Base-by-base conservation (phyloP, 2,113 vertebrate species). In the Albula goreensis region DNA sequence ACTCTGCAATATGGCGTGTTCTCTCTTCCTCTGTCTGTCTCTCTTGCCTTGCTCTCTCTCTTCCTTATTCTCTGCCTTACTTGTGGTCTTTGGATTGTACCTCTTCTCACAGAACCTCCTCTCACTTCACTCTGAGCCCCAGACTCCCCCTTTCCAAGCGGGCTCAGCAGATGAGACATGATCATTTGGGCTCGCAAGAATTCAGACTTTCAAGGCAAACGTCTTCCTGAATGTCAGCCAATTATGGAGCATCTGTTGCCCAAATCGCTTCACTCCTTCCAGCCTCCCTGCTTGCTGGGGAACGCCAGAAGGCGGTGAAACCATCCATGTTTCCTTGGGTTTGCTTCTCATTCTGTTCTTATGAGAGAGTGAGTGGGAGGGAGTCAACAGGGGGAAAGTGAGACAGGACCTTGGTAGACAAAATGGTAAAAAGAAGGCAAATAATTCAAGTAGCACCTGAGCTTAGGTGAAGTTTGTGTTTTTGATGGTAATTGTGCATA, bases 211-310 rank as follows among this genome's bases (percentile, higher is more conserved):
- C 70, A 86, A 41, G 51, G 77, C 82, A 56, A 85, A 87, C 85
- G 82, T 81, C 86, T 50, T 84, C 77, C 88, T 88, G 85, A 83
- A 86, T 82, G 82, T n/a, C 50, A 53, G 63, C 85, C 80, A 86
- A 66, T 77, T 50, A 49, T 48, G 9, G 80, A 86, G 81, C 87
- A 86, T 86, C 66, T 86, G 85, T 81, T 86, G 51, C 56, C 85
- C 85, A 85, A 86, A 88, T 56, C n/a, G 3, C 48, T 63, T 52
- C 4, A 41, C 50, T 57, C 70, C 70, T 19, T 86, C 85, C 85
- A 51, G 78, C 22, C 13, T 51, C 78, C 78, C 85, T 66, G 78
- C 12, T 60, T 80, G 78, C n/a, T 41, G 52, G 4, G 17, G 9
- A 78, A 81, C 4, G 25, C 60, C 78, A 50, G 60, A 83, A 83